Evolutionary conservation across 2,888 invertebrate genomes (phyloP).

Genomic region (Lasius platythorax): DNA sequence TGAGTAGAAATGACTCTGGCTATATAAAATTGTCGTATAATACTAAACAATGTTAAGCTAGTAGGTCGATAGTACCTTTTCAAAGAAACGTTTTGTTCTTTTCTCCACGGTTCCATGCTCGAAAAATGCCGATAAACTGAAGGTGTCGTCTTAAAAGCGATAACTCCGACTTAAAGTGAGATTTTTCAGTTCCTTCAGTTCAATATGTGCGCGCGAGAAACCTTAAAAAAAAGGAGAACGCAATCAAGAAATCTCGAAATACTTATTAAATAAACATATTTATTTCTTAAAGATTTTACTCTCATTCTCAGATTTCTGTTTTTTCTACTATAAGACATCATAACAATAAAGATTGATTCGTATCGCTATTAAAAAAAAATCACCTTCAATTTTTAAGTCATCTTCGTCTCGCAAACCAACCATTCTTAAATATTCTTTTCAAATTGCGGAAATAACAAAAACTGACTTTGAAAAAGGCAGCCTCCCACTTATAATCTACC

Average conservation of each 20-base stretch:
- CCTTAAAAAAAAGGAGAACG: neutral
- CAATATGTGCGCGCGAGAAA: neutral
- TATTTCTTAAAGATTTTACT: neutral
- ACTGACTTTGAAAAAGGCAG: conserved; percentile 24
- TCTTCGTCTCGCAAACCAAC: neutral
- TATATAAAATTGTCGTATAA: conserved; percentile 42
- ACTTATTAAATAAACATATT: conserved; percentile 14
- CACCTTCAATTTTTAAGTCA: neutral
- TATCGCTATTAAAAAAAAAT: neutral
- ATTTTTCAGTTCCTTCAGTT: neutral
- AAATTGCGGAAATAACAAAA: conserved; percentile 24
- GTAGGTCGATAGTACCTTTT: conserved; percentile 20
- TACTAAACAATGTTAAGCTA: conserved; percentile 30
- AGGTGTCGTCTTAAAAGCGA: neutral
- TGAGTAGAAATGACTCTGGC: conserved; percentile 39
- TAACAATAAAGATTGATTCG: neutral
- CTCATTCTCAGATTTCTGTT: neutral
- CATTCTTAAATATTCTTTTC: neutral
- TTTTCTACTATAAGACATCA: neutral
- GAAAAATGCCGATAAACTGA: neutral
- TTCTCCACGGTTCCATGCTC: neutral
- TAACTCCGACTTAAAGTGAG: conserved; percentile 5
- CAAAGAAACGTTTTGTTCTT: conserved; percentile 7
- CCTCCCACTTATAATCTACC: conserved; percentile 42
- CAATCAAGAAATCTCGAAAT: neutral